Evolutionary conservation across 2,113 vertebrate species (phyloP), one percentile per base, ranked within the genome.

Genomic region (Glaucidium brasilianum): DNA sequence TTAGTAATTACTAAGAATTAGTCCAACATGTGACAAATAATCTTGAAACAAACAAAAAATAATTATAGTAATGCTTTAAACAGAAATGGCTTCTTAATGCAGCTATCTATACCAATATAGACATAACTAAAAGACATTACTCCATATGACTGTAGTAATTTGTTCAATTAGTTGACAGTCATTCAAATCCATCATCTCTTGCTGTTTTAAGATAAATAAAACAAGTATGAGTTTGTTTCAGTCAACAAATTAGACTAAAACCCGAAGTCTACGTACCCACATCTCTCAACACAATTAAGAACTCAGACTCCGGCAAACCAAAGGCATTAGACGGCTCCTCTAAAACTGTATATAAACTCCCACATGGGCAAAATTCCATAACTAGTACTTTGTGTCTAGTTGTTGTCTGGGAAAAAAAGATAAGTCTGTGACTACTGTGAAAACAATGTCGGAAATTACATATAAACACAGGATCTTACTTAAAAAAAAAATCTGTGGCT

Each of bases 301-400:
- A 99, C 97, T 99, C 99, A 11, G 99, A 99, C 91, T 99, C 99
- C 5, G 99, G 99, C 39, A 99, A 98, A 39, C 99, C 99, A 91
- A 99, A 99, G 18, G 99, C 99, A 76, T 99, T 99, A 82, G 99
- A 99, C 0, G 99, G 99, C 92, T 99, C 99, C 97, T 99, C 99
- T 86, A 99, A 95, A 21, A 99, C 99, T 5, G 99, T 99, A 91
- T 99, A 99, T 78, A 99, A 98, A 92, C 99, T 99, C 10, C 99
- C 99, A 67, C 99, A 99, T 2, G 99, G 99, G 96, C 99, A 99
- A 81, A 99, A 99, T 98, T 99, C 99, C 99, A 99, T 99, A 85
- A 99, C 99, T 95, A 99, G 97, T 25, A 99, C 99, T 98, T 99
- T 99, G 95, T 99, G 99, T 59, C 99, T 99, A 30, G 98, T 98